Conservation (phyloP, 1,140 invertebrate genomes). For the Drosophila setifemur region DNA sequence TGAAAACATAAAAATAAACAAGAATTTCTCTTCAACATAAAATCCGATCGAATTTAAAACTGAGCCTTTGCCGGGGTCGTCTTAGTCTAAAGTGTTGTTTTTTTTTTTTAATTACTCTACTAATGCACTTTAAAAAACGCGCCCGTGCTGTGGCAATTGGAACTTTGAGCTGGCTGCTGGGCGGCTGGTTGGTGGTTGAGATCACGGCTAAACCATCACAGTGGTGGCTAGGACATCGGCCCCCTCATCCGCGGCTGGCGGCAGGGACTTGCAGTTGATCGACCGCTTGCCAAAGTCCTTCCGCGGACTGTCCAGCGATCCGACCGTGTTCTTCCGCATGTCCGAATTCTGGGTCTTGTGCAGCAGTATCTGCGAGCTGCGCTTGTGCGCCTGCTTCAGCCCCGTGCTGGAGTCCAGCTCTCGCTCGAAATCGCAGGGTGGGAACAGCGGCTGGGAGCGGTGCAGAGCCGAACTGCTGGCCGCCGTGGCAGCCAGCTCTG, state of each 20-base stretch:
- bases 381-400: constrained; percentile 75
- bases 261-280: constrained; percentile 82
- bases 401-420: constrained; percentile 66
- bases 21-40: no score
- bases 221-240: constrained; percentile 84
- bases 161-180: constrained; percentile 29
- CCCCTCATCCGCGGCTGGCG: constrained; percentile 81
- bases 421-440: constrained; percentile 83
- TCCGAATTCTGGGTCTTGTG: constrained; percentile 90
- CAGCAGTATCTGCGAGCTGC: constrained; percentile 86
- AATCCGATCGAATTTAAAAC: no score
- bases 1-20: no score
- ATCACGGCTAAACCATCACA: constrained; percentile 83
- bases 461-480: constrained; percentile 85
- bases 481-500: constrained; percentile 80
- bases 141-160: constrained; percentile 64
- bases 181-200: constrained; percentile 48
- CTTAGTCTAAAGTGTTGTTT: constrained; percentile 4
- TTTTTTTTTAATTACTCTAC: constrained; percentile 48
- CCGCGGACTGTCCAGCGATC: constrained; percentile 87
- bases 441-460: constrained; percentile 84
- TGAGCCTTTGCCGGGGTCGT: not conserved
- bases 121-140: constrained; percentile 69
- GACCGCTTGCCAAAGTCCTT: constrained; percentile 90
- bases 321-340: constrained; percentile 90